phyloP scores from a whole-genome alignment of 2,113 vertebrate genomes.

The Vicugna pacos region DNA sequence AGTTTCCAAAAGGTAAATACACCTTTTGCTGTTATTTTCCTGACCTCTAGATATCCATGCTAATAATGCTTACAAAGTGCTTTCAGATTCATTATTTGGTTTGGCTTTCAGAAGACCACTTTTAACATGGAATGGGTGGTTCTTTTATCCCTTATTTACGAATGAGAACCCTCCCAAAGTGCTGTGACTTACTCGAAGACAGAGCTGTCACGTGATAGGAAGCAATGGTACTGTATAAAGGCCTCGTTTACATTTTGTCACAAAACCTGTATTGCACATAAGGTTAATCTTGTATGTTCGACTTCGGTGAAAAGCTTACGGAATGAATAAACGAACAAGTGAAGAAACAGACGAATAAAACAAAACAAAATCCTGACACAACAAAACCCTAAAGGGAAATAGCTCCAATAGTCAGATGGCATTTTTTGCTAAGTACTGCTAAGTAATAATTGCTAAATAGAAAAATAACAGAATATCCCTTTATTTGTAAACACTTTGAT shows the following conservation, averaged over 20 bases:
- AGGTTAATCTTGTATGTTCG: neutral
- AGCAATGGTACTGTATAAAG: neutral
- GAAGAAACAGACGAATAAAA: neutral
- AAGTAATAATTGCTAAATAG: neutral
- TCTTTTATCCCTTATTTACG: neutral
- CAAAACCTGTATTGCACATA: neutral
- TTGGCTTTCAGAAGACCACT: conserved; percentile 12
- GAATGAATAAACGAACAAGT: neutral
- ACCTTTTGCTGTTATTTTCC: neutral
- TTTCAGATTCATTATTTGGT: neutral
- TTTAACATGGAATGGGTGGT: neutral
- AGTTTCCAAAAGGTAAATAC: neutral
- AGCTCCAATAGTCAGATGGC: neutral
- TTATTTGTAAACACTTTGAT: neutral
- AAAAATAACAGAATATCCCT: neutral
- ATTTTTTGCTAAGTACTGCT: neutral
- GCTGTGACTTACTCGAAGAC: neutral
- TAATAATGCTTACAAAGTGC: neutral
- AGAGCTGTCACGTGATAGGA: neutral
- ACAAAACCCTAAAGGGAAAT: neutral
- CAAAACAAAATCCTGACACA: neutral
- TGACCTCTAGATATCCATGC: neutral
- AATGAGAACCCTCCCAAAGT: conserved; percentile 9
- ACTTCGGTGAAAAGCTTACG: neutral
- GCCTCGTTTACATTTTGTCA: neutral